phyloP scores from a whole-genome alignment of 2,888 invertebrate genomes.

The Tachina grossa region DNA sequence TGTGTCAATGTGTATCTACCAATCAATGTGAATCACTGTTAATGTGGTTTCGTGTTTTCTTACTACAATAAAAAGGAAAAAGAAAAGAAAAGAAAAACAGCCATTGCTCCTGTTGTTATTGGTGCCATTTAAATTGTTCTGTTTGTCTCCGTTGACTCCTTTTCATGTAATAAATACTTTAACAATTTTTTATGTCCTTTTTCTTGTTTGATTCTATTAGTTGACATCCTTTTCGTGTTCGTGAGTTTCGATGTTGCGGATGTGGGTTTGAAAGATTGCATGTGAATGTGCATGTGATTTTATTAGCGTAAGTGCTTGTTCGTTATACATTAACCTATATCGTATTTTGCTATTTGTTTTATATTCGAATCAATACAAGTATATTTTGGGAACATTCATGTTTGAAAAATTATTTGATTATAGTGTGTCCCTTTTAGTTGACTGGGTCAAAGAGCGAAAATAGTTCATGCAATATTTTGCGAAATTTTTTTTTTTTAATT shows the following conservation, averaged over 20 bases:
- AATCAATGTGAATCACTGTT: background rate
- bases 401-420: too few relatives aligned
- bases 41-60: background rate
- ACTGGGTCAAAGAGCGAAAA: too few relatives aligned
- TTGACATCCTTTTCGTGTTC: constrained; percentile 27
- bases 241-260: constrained; percentile 8
- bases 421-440: too few relatives aligned
- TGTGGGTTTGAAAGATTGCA: background rate
- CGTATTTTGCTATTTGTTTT: constrained; percentile 10
- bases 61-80: background rate
- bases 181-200: constrained; percentile 15
- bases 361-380: background rate
- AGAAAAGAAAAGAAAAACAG: constrained; percentile 11
- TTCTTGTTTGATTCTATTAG: constrained; percentile 1
- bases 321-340: constrained; percentile 50
- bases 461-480: too few relatives aligned
- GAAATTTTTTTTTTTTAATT: too few relatives aligned
- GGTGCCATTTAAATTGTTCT: constrained; percentile 62
- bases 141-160: constrained; percentile 40
- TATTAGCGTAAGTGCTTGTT: constrained; percentile 24
- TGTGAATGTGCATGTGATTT: background rate
- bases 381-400: too few relatives aligned
- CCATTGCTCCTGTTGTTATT: constrained; percentile 24
- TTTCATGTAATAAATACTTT: constrained; percentile 47
- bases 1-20: constrained; percentile 21